A percentile compares a stretch with the other conserved stretches of the same genome.
Evolutionary conservation across 2,113 vertebrate species (phyloP).

Genomic region (Dasyprocta punctata): DNA sequence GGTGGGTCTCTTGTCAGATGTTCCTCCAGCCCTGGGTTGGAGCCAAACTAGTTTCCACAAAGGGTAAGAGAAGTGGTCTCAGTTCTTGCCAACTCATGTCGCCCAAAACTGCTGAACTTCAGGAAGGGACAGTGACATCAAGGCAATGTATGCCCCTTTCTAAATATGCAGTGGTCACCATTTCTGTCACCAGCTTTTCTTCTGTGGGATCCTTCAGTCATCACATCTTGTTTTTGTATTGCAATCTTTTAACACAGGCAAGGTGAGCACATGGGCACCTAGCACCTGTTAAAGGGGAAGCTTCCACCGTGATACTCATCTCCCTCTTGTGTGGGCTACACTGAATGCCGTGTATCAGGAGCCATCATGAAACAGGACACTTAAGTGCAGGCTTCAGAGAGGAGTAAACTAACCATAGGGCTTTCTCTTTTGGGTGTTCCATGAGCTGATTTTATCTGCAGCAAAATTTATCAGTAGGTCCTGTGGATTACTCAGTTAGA

Average conservation of each 20-base stretch:
- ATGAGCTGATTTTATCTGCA: conserved; percentile 3
- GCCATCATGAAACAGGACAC: background rate
- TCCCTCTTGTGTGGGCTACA: background rate
- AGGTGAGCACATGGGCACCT: background rate
- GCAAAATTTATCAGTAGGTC: conserved; percentile 46
- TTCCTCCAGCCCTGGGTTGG: background rate
- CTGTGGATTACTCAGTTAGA: conserved; percentile 10
- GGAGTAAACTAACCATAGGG: conserved; percentile 30
- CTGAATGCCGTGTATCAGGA: background rate
- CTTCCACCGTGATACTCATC: background rate
- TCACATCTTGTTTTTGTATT: background rate
- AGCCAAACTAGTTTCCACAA: background rate
- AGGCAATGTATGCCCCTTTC: background rate
- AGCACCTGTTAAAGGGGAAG: background rate
- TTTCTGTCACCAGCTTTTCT: background rate
- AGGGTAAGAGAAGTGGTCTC: background rate
- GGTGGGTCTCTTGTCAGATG: background rate
- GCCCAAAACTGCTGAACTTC: background rate
- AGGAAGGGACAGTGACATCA: background rate
- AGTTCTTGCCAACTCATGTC: background rate
- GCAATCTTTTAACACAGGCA: background rate
- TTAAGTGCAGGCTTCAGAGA: conserved; percentile 23
- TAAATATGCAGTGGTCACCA: background rate
- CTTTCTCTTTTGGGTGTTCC: background rate
- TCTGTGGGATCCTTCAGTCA: background rate